Base-by-base conservation (phyloP, 2,888 invertebrate species). In the Keiferia lycopersicella region DNA sequence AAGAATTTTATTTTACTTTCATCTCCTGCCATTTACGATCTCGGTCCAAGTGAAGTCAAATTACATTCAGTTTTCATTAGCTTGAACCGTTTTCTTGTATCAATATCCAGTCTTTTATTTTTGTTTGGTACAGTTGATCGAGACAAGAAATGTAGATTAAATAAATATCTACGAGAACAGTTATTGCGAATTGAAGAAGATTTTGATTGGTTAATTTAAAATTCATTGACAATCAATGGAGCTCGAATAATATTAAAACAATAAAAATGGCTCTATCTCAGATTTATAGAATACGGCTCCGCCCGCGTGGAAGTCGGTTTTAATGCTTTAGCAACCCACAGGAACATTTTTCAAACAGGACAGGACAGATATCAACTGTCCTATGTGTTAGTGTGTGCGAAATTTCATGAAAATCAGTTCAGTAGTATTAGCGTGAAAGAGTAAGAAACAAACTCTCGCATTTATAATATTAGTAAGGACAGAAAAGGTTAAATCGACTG, bases 91-190 rank as follows among this genome's bases (percentile, higher is more conserved):
- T 45, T 45, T 45, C 45, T 45, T 45, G 45, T 45, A 45, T 16
- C 45, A 45, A 45, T 45, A 45, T n/a, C 45, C 16, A 11, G 45
- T 16, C 45, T n/a, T 45, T 45, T 45, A 45, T 45, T 45, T 45
- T 45, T 16, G 45, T 45, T 6, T 45, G 45, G 45, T 16, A 3
- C 45, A 16, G 45, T 45, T 16, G n/a, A n/a, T 45, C n/a, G n/a
- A 45, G 45, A 45, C 16, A 22, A 69, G 45, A 45, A 45, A n/a
- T 45, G 8, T 1, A 45, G 45, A 45, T 45, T 45, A 16, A 16
- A 41, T 12, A 3, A 10, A 45, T 45, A 14, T 1, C 3, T 41
- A 4, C n/a, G 16, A 7, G 16, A 16, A 16, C 16, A 45, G 34
- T 34, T 34, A 4, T 34, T 34, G 4, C 8, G 34, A 45, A n/a